Percentiles rank a stretch among this genome's conserved stretches.
Conservation (phyloP, 2,888 invertebrate genomes). For the Aplocera efformata region DNA sequence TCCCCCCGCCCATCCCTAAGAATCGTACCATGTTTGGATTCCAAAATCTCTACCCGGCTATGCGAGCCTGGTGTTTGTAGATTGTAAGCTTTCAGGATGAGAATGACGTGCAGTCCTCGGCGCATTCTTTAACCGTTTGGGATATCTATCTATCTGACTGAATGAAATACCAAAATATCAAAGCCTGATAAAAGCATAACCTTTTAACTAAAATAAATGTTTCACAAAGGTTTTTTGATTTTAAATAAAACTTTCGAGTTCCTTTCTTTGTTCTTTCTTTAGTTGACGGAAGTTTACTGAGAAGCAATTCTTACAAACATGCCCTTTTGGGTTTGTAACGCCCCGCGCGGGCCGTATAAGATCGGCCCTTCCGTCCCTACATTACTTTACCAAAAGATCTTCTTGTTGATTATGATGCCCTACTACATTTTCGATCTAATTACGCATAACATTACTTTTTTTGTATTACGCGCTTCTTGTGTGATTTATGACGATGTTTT, state of each 20-base stretch:
- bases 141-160: too few species aligned
- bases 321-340: too few species aligned
- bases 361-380: conserved; percentile 31
- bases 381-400: conserved; percentile 26
- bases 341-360: too few species aligned
- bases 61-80: conserved; percentile 79
- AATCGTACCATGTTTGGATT: conserved; percentile 39
- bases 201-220: too few species aligned
- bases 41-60: conserved; percentile 45
- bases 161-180: not conserved
- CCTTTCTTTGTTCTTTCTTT: too few species aligned
- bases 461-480: conserved; percentile 22
- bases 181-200: too few species aligned
- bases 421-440: conserved; percentile 77
- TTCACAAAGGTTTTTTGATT: too few species aligned
- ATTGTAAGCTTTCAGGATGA: conserved; percentile 86
- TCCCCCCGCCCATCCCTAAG: conserved; percentile 64
- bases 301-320: too few species aligned
- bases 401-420: conserved; percentile 60
- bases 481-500: conserved; percentile 5
- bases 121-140: conserved; percentile 34
- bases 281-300: too few species aligned
- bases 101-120: conserved; percentile 46
- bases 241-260: too few species aligned
- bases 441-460: conserved; percentile 77